Base-by-base conservation (phyloP, 2,797 vertebrate genomes). In the Oryzias sinensis region DNA sequence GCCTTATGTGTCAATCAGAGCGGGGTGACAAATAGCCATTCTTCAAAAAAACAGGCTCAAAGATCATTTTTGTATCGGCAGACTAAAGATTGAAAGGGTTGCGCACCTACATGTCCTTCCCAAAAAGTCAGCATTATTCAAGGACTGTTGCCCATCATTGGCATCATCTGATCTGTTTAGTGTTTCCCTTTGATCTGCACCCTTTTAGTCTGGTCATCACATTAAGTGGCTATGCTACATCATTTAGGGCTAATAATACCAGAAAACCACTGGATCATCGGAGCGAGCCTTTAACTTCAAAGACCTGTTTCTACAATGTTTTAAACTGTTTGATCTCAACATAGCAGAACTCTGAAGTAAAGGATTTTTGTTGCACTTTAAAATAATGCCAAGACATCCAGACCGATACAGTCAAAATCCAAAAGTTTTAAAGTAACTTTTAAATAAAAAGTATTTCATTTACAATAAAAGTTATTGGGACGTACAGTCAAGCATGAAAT, bases 1-100 rank as follows among this genome's bases (percentile, higher is more conserved):
- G 70, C 73, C 63, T 71, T 68, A 51, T 53, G 47, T 72, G 73
- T 79, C 73, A 43, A 62, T 78, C 80, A 74, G 59, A 74, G 72
- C 56, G 59, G 61, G 22, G 22, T 74, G 83, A 85, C 61, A 52
- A 62, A 83, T 74, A 82, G 75, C 66, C 79, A 75, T 80, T 68
- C 82, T 64, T 81, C 68, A 54, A 72, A 22, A 78, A 72, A 70
- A 1, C 53, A 63, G 37, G 64, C 52, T 59, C 59, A 62, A 58
- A 70, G 63, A 79, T 70, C 58, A 75, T 60, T 52, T 27, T 8
- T 16, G 59, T 67, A 74, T 59, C 49, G 59, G 63, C 54, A 53
- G 49, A 43, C 54, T 81, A 71, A 74, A 76, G 75, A 53, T 4
- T 49, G 54, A 45, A 55, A 24, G 15, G 43, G 43, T 62, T 62